Evolutionary conservation across 2,888 invertebrate genomes (phyloP), one percentile per base, ranked within the genome.

Genomic region (Griposia aprilina): DNA sequence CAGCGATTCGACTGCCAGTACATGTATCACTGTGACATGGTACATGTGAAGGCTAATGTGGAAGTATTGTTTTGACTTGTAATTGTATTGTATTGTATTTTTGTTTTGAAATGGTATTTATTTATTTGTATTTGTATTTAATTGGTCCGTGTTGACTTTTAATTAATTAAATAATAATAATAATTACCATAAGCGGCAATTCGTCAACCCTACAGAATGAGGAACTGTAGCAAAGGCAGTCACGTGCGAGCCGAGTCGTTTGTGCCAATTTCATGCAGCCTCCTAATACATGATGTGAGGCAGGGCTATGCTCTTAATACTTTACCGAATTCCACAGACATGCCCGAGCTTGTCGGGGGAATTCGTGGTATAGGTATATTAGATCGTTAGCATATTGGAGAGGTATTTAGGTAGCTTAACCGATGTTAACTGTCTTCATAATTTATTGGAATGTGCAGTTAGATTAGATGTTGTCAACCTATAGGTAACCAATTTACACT

Each of bases 241-340:
- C 93, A 93, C 92, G 93, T 93, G 87, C 89, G 76, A 83, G 76
- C 80, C 80, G 86, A 88, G 90, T 92, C 90, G 88, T 91, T 93
- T 92, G 91, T 90, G 89, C 90, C 92, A 89, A 92, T 90, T 90
- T 93, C 91, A 91, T 87, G 88, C 81, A 86, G 78, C 71, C 86
- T 84, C 80, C 81, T 77, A 83, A 83, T 82, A 75, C 83, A 82
- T 75, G 79, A 79, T 76, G 80, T 76, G 74, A 78, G 62, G 68
- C 74, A 76, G 77, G 76, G 68, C 63, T 76, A 65, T 62, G 62
- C 74, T 71, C 78, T 71, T 75, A 78, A 83, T 79, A 86, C 79
- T 78, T 78, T 75, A 82, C 78, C 70, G 45, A 82, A 84, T 84
- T 86, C 84, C 86, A 57, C 45, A 63, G 83, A 60, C 86, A 86